Evolutionary conservation across 2,797 vertebrate genomes (phyloP).

Genomic region (Picus viridis): DNA sequence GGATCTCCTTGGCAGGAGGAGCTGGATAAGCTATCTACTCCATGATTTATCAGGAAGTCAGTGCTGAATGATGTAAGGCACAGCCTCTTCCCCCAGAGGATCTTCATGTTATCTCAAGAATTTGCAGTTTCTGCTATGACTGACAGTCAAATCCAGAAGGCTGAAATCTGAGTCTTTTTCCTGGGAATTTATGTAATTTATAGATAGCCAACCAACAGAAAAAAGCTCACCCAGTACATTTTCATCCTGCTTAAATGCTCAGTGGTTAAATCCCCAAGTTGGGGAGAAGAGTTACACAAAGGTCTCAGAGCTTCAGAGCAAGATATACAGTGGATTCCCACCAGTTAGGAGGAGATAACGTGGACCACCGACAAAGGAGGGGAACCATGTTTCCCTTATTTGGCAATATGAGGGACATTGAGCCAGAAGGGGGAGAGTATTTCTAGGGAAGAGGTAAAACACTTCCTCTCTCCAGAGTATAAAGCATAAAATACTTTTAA

Average conservation of each 20-base stretch:
- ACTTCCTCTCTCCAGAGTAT: constrained; percentile 13
- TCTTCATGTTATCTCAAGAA: constrained; percentile 58
- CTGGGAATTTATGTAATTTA: constrained; percentile 34
- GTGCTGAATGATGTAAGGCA: constrained; percentile 44
- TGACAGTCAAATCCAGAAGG: constrained; percentile 4
- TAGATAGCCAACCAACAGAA: neutral
- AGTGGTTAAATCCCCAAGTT: constrained; percentile 44
- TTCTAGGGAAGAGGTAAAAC: constrained; percentile 43
- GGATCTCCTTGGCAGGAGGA: neutral
- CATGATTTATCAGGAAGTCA: constrained; percentile 47
- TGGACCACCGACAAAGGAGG: constrained; percentile 34
- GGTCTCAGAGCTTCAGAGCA: constrained; percentile 61
- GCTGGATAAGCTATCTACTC: constrained; percentile 20
- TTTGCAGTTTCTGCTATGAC: constrained; percentile 55
- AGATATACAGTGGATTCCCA: constrained; percentile 67
- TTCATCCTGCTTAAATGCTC: constrained; percentile 25
- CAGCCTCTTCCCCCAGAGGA: constrained; percentile 27
- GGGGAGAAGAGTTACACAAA: constrained; percentile 45
- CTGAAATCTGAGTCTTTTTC: constrained; percentile 31
- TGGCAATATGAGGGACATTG: constrained; percentile 11
- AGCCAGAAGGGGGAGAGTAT: constrained; percentile 21
- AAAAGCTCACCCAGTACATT: neutral
- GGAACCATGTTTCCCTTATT: constrained; percentile 25
- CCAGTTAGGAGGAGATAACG: constrained; percentile 63
- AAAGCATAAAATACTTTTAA: constrained; percentile 13